Conservation (phyloP, 2,888 invertebrate genomes). For the Agonopterix alstromeriana region DNA sequence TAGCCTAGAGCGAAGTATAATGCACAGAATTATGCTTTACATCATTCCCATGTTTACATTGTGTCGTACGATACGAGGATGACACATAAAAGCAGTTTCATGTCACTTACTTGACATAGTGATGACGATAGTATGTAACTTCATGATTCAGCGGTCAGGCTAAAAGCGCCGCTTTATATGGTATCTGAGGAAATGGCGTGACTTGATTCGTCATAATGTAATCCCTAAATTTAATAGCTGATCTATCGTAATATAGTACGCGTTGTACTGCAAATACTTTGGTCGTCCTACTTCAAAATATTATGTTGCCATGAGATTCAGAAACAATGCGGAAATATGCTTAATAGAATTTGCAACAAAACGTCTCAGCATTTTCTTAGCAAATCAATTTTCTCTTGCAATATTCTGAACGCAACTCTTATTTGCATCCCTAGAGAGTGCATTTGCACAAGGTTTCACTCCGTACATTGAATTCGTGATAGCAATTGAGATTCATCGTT, state of each 20-base stretch:
- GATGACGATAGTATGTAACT: background rate
- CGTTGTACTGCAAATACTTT: too few species aligned
- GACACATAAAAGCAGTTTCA: background rate
- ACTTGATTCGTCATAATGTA: background rate
- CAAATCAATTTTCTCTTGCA: background rate
- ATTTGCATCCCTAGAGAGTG: conserved; percentile 15
- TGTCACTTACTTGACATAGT: background rate
- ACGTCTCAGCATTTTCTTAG: too few species aligned
- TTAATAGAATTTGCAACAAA: too few species aligned
- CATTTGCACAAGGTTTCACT: conserved; percentile 25
- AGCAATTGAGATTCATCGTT: conserved; percentile 51
- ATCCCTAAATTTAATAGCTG: background rate
- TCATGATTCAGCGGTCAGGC: conserved; percentile 1
- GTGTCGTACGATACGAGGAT: too few species aligned
- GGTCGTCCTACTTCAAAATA: too few species aligned
- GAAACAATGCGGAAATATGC: too few species aligned
- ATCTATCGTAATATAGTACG: too few species aligned
- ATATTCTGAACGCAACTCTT: background rate
- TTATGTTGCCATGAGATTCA: too few species aligned
- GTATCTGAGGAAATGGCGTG: background rate
- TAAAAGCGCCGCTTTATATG: background rate
- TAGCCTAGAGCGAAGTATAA: conserved; percentile 18
- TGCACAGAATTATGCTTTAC: conserved; percentile 14
- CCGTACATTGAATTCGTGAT: conserved; percentile 29
- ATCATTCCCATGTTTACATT: background rate